phyloP scores from a whole-genome alignment of 1,140 invertebrate genomes.

The Panonychus citri region DNA sequence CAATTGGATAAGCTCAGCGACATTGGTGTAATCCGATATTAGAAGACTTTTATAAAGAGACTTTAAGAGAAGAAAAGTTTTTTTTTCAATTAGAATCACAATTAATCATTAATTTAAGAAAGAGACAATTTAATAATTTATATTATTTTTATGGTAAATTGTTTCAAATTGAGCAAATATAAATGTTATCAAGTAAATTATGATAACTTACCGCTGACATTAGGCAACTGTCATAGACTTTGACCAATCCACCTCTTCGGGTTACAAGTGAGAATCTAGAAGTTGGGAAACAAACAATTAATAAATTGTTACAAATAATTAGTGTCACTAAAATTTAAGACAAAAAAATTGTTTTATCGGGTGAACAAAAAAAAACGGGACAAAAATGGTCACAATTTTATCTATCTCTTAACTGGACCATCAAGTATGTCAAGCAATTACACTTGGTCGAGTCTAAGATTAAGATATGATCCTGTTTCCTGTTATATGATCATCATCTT shows the following conservation, averaged over 20 bases:
- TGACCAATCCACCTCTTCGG: constrained; percentile 55
- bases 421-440: not conserved
- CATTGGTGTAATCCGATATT: constrained; percentile 66
- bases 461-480: constrained; percentile 10
- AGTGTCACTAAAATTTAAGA: too few relatives aligned
- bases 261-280: constrained; percentile 63
- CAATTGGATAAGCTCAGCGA: constrained; percentile 61
- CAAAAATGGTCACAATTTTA: too few relatives aligned
- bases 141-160: too few relatives aligned
- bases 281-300: not conserved
- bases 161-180: too few relatives aligned
- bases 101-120: not conserved
- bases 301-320: too few relatives aligned
- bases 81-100: not conserved
- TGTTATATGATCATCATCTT: too few relatives aligned
- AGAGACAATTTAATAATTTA: not conserved
- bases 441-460: not conserved
- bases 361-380: not conserved
- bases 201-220: constrained; percentile 49
- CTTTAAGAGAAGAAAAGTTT: constrained; percentile 21
- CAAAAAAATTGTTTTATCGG: too few relatives aligned
- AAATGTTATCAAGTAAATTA: too few relatives aligned
- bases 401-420: not conserved
- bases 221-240: constrained; percentile 66
- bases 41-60: constrained; percentile 77